Evolutionary conservation across 2,113 vertebrate species (phyloP).

Genomic region (Oncorhynchus nerka): DNA sequence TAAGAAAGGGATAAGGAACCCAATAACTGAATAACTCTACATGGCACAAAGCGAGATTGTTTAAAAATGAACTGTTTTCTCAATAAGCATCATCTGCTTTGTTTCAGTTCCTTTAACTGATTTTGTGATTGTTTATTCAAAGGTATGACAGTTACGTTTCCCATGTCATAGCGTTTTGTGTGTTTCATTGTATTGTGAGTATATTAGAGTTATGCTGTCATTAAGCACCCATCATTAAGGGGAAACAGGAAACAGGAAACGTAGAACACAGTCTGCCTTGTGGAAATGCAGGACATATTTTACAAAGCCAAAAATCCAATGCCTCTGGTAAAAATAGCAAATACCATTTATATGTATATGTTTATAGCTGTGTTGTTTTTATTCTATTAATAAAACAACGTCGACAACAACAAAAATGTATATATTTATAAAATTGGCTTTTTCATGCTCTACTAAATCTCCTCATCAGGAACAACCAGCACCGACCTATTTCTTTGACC

Average conservation of each 20-base stretch:
- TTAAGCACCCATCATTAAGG: neutral
- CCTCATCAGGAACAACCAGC: constrained; percentile 7
- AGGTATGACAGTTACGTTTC: neutral
- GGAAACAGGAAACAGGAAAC: constrained; percentile 37
- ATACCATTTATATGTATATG: constrained; percentile 63
- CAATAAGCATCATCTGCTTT: neutral
- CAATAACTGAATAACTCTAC: too few species aligned
- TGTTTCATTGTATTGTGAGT: neutral
- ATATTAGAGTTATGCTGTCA: neutral
- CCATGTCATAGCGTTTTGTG: neutral
- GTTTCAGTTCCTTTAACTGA: neutral
- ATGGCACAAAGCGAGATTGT: neutral
- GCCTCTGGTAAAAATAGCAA: constrained; percentile 51
- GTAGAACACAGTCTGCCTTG: constrained; percentile 40
- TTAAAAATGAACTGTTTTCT: neutral
- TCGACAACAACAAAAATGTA: constrained; percentile 62
- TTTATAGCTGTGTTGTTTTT: constrained; percentile 62
- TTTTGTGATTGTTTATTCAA: neutral
- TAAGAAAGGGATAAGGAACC: too few species aligned
- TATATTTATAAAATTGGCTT: constrained; percentile 70
- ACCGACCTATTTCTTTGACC: neutral
- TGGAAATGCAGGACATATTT: constrained; percentile 41
- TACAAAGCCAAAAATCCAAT: constrained; percentile 37
- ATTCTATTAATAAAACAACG: constrained; percentile 65
- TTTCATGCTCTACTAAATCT: constrained; percentile 67